Evolutionary conservation across 2,888 invertebrate species (phyloP).

Genomic region (Dugesia japonica): DNA sequence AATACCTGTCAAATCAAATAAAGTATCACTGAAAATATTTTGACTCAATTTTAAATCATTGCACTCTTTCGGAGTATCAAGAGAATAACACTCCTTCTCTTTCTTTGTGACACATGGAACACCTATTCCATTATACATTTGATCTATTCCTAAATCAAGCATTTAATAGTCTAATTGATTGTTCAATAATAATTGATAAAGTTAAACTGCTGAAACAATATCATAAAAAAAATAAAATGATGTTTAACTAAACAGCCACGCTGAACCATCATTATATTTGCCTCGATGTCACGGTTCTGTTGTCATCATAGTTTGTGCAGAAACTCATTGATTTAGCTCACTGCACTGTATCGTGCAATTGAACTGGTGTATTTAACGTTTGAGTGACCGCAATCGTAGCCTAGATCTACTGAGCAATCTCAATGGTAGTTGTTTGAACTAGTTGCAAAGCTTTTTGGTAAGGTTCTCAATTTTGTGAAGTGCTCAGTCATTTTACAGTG

Average conservation of each 20-base stretch:
- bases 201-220: neutral
- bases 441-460: neutral
- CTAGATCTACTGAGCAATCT: neutral
- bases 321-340: conserved; percentile 20
- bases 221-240: neutral
- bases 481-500: neutral
- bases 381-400: conserved; percentile 4
- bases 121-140: neutral
- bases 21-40: neutral
- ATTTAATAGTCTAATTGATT: neutral
- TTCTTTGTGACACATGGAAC: neutral
- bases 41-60: conserved; percentile 10
- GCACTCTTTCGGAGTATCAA: neutral
- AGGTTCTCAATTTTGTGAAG: neutral
- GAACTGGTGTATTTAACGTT: neutral
- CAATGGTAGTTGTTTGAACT: conserved; percentile 2
- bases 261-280: conserved; percentile 8
- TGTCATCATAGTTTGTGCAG: neutral
- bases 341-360: conserved; percentile 20
- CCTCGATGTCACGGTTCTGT: conserved; percentile 8
- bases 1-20: neutral
- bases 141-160: conserved; percentile 20
- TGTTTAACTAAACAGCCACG: neutral
- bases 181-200: neutral
- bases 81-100: neutral